phyloP scores from a whole-genome alignment of 2,797 vertebrate species.

The Channa striata region DNA sequence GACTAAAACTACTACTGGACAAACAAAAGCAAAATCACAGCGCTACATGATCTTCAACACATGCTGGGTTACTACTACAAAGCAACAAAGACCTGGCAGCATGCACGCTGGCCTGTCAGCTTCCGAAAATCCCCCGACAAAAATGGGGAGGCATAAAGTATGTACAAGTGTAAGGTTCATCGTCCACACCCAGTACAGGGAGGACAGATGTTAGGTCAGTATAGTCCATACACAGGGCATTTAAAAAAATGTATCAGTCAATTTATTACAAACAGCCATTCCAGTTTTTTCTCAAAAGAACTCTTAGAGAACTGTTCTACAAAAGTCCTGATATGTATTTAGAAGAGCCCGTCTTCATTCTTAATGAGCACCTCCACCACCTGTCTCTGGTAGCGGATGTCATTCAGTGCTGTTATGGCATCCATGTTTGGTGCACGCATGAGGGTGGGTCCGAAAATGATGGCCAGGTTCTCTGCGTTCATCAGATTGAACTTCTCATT shows the following conservation, averaged over 20 bases:
- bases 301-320: conserved; percentile 78
- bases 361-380: conserved; percentile 99
- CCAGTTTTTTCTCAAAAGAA: conserved; percentile 85
- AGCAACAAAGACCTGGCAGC: conserved; percentile 84
- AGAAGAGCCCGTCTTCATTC: conserved; percentile 97
- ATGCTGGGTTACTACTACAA: conserved; percentile 91
- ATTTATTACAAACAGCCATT: conserved; percentile 71
- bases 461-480: conserved; percentile 98
- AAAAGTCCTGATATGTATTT: conserved; percentile 78
- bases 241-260: conserved; percentile 55
- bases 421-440: conserved; percentile 95
- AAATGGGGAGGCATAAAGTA: conserved; percentile 89
- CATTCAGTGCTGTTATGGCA: conserved; percentile 94
- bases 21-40: conserved; percentile 86
- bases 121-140: conserved; percentile 90
- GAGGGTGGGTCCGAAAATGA: conserved; percentile 96
- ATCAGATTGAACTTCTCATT: conserved; percentile 97
- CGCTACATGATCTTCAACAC: conserved; percentile 84
- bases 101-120: conserved; percentile 81
- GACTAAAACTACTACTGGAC: conserved; percentile 68
- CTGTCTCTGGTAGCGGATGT: conserved; percentile 98
- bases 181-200: conserved; percentile 83
- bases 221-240: conserved; percentile 84
- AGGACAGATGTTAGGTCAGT: conserved; percentile 82
- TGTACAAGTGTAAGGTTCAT: conserved; percentile 89